Evolutionary conservation across 1,140 invertebrate genomes (phyloP), one percentile per base, ranked within the genome.

Genomic region (Euwallacea fornicatus): DNA sequence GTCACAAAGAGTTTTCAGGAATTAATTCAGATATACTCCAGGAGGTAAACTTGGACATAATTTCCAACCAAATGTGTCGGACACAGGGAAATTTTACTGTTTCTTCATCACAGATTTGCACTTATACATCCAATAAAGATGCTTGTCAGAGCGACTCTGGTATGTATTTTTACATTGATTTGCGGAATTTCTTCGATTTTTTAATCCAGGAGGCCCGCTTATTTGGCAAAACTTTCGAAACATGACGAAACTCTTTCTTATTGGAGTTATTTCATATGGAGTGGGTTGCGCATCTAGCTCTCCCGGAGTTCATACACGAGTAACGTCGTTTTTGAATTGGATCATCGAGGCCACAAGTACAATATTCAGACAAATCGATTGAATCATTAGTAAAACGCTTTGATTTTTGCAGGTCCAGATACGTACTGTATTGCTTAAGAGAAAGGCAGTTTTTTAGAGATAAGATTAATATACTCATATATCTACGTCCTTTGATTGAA

Each of bases 111-210:
- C 88, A 91, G 79, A 83, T 93, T 42, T 94, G 92, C 78, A 91
- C 89, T 1, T 90, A 85, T 47, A 81, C 83, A 0, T 75, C 80
- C 16, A 84, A 84, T 55, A 88, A 87, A 74, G 90, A 91, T 77
- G 82, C 88, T 4, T 91, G 90, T 77, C 86, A 88, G 87, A 83
- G 86, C 65, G 90, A 93, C 77, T 90, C 88, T 42, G 90, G 90
- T 70, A 59, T 33, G 7, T 41, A 68, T 42, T 8, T 43, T 58
- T 41, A 6, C 13, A 50, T 10, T 50, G 13, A 33, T 33, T 33
- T 33, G 21, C 21, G 8, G 13, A 58, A 13, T 11, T 64, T 46
- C 16, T 44, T 11, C n/a, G 55, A 44, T 43, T 11, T 56, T 58
- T 46, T 50, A 33, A 33, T 33, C 1, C 21, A 66, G 69, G 69